These are phyloP conservation scores for Nesidiocoris tenuis DNA, from an alignment of 2,888 invertebrate species.

Conservation along the genomic window DNA sequence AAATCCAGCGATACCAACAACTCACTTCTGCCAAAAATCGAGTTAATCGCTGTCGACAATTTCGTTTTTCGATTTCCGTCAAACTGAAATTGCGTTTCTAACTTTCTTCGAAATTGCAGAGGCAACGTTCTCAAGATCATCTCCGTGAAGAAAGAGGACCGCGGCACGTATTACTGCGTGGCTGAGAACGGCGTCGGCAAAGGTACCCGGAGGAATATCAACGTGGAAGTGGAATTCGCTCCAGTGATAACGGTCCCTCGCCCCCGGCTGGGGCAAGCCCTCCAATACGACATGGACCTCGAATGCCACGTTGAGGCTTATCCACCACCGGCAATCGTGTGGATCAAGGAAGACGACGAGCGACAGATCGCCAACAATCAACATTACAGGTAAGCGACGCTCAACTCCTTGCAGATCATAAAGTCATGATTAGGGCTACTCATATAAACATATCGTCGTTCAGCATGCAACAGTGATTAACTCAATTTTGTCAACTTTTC, in stretches of 20 bases:
- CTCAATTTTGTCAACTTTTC: too few species aligned
- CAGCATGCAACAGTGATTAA: too few species aligned
- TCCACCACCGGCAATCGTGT: slow-evolving; percentile 87
- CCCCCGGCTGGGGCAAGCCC: slow-evolving; percentile 80
- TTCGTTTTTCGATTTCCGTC: too few species aligned
- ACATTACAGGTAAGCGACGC: slow-evolving; percentile 66
- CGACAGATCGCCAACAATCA: slow-evolving; percentile 82
- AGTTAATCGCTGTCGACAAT: too few species aligned
- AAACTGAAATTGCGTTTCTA: too few species aligned
- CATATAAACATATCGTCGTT: not conserved
- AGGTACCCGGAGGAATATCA: slow-evolving; percentile 80
- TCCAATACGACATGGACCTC: slow-evolving; percentile 91
- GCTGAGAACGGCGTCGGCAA: slow-evolving; percentile 87
- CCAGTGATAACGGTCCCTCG: slow-evolving; percentile 83
- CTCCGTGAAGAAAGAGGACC: slow-evolving; percentile 79
- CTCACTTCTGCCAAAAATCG: too few species aligned
- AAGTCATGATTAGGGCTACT: not conserved
- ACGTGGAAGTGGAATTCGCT: slow-evolving; percentile 85
- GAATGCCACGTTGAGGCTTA: slow-evolving; percentile 94
- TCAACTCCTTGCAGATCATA: not conserved
- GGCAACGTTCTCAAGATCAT: slow-evolving; percentile 78
- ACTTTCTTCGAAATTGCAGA: slow-evolving; percentile 56
- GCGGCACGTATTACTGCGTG: slow-evolving; percentile 91
- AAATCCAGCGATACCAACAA: too few species aligned
- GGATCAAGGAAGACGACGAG: slow-evolving; percentile 83